Conservation (phyloP, 1,140 invertebrate species). For the Popillia japonica region DNA sequence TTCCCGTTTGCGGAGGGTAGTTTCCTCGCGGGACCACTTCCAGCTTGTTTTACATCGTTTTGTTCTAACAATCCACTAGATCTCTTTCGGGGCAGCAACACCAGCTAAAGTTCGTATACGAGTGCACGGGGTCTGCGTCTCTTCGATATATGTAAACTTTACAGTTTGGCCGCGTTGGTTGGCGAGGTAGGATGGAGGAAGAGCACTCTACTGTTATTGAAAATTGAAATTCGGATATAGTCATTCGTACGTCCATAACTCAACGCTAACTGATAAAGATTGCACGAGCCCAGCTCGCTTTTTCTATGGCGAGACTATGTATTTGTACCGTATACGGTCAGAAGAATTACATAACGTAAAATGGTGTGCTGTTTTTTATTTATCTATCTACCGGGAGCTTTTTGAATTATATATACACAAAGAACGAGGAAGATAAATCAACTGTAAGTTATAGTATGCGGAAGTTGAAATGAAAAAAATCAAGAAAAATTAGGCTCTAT, state of each 20-base stretch:
- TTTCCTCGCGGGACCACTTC: constrained; percentile 56
- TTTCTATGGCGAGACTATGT: background rate
- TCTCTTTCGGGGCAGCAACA: constrained; percentile 33
- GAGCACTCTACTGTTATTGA: constrained; percentile 58
- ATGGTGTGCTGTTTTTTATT: background rate
- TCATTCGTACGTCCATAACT: constrained; percentile 58
- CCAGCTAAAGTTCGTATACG: constrained; percentile 8
- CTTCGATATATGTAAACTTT: constrained; percentile 44
- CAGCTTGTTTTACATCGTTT: constrained; percentile 63
- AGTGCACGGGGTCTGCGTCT: constrained; percentile 18
- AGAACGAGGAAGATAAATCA: constrained; percentile 19
- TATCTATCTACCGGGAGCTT: background rate
- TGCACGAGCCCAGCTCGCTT: constrained; percentile 44
- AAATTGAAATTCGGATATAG: constrained; percentile 58
- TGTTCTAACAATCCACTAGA: constrained; percentile 62
- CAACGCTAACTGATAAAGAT: constrained; percentile 58
- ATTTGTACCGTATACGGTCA: background rate
- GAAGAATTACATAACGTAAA: constrained; percentile 43
- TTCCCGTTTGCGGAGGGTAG: constrained; percentile 45
- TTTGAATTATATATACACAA: constrained; percentile 34
- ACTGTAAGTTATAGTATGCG: constrained; percentile 16
- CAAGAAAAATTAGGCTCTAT: too few relatives aligned
- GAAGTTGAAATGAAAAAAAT: background rate
- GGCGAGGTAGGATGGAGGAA: constrained; percentile 37
- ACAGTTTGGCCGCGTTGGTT: constrained; percentile 11